Evolutionary conservation across 2,888 invertebrate species (phyloP).

Genomic region (Blera fallax): DNA sequence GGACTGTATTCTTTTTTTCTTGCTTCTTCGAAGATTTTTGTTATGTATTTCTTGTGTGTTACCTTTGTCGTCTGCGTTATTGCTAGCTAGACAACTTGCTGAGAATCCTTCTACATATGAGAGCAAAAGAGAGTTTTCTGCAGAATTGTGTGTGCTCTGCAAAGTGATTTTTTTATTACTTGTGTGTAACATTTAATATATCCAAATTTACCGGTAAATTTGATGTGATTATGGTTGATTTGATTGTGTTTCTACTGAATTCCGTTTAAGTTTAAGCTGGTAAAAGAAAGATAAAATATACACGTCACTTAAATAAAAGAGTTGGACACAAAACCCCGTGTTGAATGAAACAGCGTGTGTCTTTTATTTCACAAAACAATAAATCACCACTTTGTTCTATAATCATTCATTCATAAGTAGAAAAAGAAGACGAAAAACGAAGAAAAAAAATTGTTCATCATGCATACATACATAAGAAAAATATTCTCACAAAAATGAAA

Average conservation of each 20-base stretch:
- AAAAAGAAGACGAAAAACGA: neutral
- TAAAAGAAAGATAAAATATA: neutral
- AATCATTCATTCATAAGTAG: slow-evolving; percentile 24
- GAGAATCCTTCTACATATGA: neutral
- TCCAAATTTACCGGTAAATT: slow-evolving; percentile 32
- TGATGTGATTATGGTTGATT: slow-evolving; percentile 2
- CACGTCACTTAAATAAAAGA: neutral
- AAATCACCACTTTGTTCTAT: slow-evolving; percentile 35
- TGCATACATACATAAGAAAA: too few species aligned
- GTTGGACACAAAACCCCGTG: neutral
- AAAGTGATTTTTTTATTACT: neutral
- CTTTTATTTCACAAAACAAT: slow-evolving; percentile 19
- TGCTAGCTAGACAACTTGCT: neutral
- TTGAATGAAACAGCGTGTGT: slow-evolving; percentile 36
- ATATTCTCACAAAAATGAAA: slow-evolving; percentile 12
- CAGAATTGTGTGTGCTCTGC: neutral
- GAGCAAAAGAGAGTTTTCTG: slow-evolving; percentile 1
- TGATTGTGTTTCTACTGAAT: neutral
- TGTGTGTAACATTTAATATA: slow-evolving; percentile 4
- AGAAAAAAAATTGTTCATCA: neutral
- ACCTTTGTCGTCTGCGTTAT: neutral
- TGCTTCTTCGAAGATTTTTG: neutral
- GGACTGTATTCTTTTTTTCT: neutral
- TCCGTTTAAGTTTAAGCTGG: neutral
- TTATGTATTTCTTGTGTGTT: neutral